These are phyloP conservation scores for Drosophila neotestacea DNA, from an alignment of 2,888 invertebrate genomes.

Conservation along the genomic window DNA sequence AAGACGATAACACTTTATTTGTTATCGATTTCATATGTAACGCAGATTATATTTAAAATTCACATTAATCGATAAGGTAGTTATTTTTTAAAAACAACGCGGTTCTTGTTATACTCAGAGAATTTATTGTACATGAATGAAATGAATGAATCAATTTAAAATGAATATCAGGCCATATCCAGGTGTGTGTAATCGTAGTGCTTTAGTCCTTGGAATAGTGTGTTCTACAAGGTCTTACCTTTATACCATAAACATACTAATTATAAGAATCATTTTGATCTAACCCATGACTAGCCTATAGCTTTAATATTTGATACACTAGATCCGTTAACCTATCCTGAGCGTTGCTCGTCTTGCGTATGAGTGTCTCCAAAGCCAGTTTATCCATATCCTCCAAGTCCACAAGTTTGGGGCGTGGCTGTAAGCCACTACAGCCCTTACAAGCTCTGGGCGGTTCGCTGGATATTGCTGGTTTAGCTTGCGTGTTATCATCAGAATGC, in stretches of 20 bases:
- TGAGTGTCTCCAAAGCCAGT: conserved; percentile 40
- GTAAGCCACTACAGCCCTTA: conserved; percentile 51
- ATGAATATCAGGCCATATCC: background rate
- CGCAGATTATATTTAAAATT: too few relatives aligned
- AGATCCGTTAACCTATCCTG: conserved; percentile 61
- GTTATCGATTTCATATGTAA: too few relatives aligned
- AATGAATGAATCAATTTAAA: background rate
- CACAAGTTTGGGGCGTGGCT: conserved; percentile 23
- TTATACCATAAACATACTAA: too few relatives aligned
- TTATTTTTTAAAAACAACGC: background rate
- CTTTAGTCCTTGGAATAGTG: too few relatives aligned
- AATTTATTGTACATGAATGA: background rate
- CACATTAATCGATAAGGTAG: too few relatives aligned
- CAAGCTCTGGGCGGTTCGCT: conserved; percentile 45
- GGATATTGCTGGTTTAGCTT: conserved; percentile 1
- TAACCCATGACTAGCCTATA: conserved; percentile 15
- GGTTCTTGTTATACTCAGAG: background rate
- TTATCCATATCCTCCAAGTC: conserved; percentile 65
- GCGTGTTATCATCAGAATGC: conserved; percentile 47
- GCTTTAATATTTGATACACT: conserved; percentile 41
- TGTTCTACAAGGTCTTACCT: background rate
- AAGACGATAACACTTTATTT: too few relatives aligned
- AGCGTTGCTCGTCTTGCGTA: conserved; percentile 53
- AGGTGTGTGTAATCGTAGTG: background rate
- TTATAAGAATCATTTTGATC: background rate